Evolutionary conservation across 2,113 vertebrate genomes (phyloP), one percentile per base, ranked within the genome.

Genomic region (Stigmatopora argus): DNA sequence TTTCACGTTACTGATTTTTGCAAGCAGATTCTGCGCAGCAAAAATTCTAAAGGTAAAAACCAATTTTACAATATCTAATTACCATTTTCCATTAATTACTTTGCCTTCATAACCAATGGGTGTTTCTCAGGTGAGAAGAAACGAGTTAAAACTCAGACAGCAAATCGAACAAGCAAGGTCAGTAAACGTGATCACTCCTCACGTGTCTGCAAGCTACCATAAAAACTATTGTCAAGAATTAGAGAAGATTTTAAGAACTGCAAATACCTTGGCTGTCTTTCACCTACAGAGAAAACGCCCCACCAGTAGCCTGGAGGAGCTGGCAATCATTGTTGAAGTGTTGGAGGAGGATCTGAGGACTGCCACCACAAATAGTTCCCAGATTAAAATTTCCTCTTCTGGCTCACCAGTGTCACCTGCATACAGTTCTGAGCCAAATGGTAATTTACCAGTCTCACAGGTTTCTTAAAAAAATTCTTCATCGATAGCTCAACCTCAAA

Each of bases 251-350:
- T 2, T 26, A 58, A 31, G 48, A 48, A 55, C 3, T 3, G 12
- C 53, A 11, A 41, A 47, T 69, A 17, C 21, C 34, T 69, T 4
- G 7, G 7, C 45, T 65, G 15, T 26, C 44, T 38, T 67, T 72
- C 19, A 4, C 13, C 85, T 83, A 17, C 82, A 94, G 93, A 83
- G 56, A 70, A 91, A 89, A 73, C 68, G 60, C 49, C 63, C 80
- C 0, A 35, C 69, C 0, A 91, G 85, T 70, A 89, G 90, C 75
- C 71, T 93, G 62, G 93, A 95, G 81, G 93, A 95, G 73, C 83
- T 95, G 13, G 90, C 92, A 19, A 91, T 93, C 49, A 90, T 95
- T 18, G 82, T 94, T 2, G 93, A 95, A 79, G 91, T 95, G 4
- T 82, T 95, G 73, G 92, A 95, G 72, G 92, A 94, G 68, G 93